phyloP scores from a whole-genome alignment of 2,888 invertebrate species.

The Dromius quadrimaculatus region DNA sequence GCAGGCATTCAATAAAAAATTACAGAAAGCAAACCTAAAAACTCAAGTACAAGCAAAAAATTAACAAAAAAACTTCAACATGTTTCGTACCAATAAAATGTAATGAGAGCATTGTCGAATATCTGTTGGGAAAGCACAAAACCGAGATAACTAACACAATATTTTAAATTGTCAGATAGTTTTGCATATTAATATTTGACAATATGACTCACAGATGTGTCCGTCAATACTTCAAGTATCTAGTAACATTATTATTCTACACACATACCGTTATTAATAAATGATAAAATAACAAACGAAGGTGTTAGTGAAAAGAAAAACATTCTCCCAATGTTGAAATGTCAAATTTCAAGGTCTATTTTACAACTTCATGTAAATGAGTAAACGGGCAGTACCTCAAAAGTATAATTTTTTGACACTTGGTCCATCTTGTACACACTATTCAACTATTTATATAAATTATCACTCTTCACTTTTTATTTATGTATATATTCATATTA shows the following conservation, averaged over 20 bases:
- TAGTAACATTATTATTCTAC: slow-evolving; percentile 27
- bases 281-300: slow-evolving; percentile 30
- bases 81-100: slow-evolving; percentile 15
- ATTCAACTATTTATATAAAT: slow-evolving; percentile 39
- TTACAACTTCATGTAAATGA: slow-evolving; percentile 50
- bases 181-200: slow-evolving; percentile 34
- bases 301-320: slow-evolving; percentile 36
- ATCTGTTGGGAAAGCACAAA: slow-evolving; percentile 41
- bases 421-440: slow-evolving; percentile 49
- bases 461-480: slow-evolving; percentile 34
- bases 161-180: slow-evolving; percentile 37
- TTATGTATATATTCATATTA: slow-evolving; percentile 48
- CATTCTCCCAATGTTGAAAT: slow-evolving; percentile 51
- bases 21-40: slow-evolving; percentile 8
- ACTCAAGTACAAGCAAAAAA: slow-evolving; percentile 23
- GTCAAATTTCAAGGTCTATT: slow-evolving; percentile 52
- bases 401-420: slow-evolving; percentile 37
- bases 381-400: slow-evolving; percentile 42
- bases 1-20: slow-evolving; percentile 32
- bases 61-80: slow-evolving; percentile 27
- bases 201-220: slow-evolving; percentile 45
- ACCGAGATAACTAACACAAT: slow-evolving; percentile 41
- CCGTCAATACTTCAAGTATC: slow-evolving; percentile 40
- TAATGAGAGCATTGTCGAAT: slow-evolving; percentile 6
- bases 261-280: slow-evolving; percentile 47